A percentile compares a stretch with the other conserved stretches of the same genome.
Evolutionary conservation across 2,888 invertebrate species (phyloP).

Genomic region (Tetranychus truncatus): DNA sequence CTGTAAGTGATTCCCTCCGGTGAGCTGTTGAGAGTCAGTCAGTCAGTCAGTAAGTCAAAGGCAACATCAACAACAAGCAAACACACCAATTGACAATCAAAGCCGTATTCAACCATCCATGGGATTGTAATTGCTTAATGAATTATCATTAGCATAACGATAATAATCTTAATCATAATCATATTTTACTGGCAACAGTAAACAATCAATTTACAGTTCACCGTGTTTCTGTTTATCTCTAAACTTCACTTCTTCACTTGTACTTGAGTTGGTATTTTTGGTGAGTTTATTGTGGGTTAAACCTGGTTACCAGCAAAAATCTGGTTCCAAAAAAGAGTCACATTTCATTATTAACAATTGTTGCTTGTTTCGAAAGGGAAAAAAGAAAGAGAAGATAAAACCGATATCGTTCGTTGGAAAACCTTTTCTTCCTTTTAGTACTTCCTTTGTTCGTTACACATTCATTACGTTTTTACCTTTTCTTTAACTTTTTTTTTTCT

Average conservation of each 20-base stretch:
- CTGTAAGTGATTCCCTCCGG: background rate
- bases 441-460: too few relatives aligned
- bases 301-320: background rate
- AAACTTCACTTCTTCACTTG: background rate
- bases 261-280: background rate
- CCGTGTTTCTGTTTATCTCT: background rate
- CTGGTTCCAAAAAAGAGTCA: background rate
- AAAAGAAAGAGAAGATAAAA: too few relatives aligned
- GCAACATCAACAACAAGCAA: background rate
- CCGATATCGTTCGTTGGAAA: too few relatives aligned
- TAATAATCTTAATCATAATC: background rate
- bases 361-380: background rate
- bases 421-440: too few relatives aligned
- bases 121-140: slow-evolving; percentile 1
- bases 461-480: background rate
- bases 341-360: background rate
- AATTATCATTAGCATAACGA: background rate
- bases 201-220: background rate
- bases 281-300: background rate
- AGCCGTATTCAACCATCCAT: background rate
- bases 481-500: background rate
- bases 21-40: background rate
- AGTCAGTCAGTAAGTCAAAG: background rate
- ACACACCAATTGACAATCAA: slow-evolving; percentile 1
- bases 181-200: background rate